These are phyloP conservation scores for Drosophila rhopaloa DNA, from an alignment of 1,140 invertebrate genomes.

Conservation along the genomic window DNA sequence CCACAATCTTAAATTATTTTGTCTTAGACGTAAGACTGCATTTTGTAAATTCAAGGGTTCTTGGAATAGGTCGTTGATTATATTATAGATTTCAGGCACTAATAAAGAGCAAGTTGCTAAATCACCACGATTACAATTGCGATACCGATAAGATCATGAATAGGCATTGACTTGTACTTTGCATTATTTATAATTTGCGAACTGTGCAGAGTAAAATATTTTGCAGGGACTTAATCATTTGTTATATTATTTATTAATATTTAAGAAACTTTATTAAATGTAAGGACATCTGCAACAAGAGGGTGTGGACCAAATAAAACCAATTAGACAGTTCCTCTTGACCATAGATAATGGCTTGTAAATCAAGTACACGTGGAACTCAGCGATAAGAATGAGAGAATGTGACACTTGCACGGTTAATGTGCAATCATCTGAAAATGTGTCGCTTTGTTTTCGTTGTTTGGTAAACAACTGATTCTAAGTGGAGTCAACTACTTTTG, in stretches of 20 bases:
- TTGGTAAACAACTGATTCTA: constrained; percentile 33
- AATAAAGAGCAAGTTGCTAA: constrained; percentile 13
- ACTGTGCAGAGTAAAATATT: too few species aligned
- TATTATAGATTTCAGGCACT: not conserved
- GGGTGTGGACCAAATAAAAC: too few species aligned
- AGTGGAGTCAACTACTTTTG: constrained; percentile 29
- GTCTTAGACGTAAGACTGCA: too few species aligned
- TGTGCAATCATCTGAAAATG: constrained; percentile 38
- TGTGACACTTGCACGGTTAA: not conserved
- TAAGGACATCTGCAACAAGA: too few species aligned
- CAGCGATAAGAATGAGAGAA: not conserved
- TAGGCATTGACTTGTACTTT: not conserved
- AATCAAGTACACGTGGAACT: not conserved
- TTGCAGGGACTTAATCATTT: too few species aligned
- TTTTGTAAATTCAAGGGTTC: not conserved
- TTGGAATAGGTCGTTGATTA: not conserved
- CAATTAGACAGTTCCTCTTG: too few species aligned
- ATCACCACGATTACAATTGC: constrained; percentile 13
- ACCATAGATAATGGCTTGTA: too few species aligned
- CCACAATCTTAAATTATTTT: too few species aligned
- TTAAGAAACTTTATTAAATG: too few species aligned
- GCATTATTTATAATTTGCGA: not conserved
- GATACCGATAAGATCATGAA: constrained; percentile 13
- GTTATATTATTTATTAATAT: too few species aligned
- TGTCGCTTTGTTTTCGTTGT: constrained; percentile 6